Percentiles rank a stretch among this genome's conserved stretches.
These are phyloP conservation scores for Agriotes lineatus DNA, from an alignment of 2,888 invertebrate genomes.

Conservation along the genomic window DNA sequence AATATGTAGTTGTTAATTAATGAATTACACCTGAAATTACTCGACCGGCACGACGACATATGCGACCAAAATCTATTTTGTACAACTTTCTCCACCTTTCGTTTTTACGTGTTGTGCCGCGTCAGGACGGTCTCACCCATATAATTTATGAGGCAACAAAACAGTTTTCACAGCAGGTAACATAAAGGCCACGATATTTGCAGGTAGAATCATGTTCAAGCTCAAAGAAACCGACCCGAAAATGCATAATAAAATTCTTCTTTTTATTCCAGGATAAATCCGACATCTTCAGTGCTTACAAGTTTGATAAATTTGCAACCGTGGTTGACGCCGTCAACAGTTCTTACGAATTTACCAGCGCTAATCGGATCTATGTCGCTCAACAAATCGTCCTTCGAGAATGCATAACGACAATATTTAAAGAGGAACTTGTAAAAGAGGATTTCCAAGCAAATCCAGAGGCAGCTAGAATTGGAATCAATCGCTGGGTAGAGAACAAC, in stretches of 20 bases:
- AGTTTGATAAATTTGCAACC: conserved; percentile 73
- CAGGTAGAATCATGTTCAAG: too few species aligned
- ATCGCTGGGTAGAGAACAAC: conserved; percentile 80
- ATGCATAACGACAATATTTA: conserved; percentile 77
- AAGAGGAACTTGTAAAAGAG: conserved; percentile 72
- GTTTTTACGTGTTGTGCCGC: too few species aligned
- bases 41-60: too few species aligned
- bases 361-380: conserved; percentile 83
- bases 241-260: too few species aligned
- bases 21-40: too few species aligned
- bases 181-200: too few species aligned
- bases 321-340: conserved; percentile 67
- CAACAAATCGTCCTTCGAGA: conserved; percentile 71
- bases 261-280: conserved; percentile 72
- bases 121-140: too few species aligned
- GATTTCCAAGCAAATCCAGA: conserved; percentile 76
- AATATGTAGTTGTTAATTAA: too few species aligned
- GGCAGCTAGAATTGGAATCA: conserved; percentile 74
- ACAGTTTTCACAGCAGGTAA: too few species aligned
- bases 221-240: too few species aligned
- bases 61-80: not conserved
- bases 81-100: not conserved
- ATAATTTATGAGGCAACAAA: too few species aligned
- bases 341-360: conserved; percentile 80
- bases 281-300: conserved; percentile 80